phyloP scores from a whole-genome alignment of 92 coral and sea anemone species.

The Parazoanthus atlanticus region DNA sequence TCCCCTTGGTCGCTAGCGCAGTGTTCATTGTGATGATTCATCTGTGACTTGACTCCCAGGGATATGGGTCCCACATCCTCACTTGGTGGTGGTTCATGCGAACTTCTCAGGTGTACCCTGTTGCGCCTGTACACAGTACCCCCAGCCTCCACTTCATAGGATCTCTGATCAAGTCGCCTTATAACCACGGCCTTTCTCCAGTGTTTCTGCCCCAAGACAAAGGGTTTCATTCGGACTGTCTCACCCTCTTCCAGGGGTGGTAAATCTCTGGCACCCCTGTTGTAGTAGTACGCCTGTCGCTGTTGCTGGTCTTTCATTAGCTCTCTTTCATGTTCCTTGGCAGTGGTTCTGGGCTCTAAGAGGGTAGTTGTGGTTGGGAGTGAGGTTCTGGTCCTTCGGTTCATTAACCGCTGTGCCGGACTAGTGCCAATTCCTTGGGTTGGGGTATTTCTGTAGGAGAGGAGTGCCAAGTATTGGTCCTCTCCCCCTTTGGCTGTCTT shows the following conservation, averaged over 20 bases:
- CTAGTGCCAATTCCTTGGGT: constrained; percentile 48
- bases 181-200: constrained; percentile 46
- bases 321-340: constrained; percentile 27
- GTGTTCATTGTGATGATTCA: background rate
- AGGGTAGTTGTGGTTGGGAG: constrained; percentile 44
- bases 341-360: constrained; percentile 23
- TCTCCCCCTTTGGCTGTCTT: constrained; percentile 42
- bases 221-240: constrained; percentile 35
- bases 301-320: constrained; percentile 29
- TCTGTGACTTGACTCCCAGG: background rate
- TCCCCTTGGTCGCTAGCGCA: background rate
- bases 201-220: constrained; percentile 36
- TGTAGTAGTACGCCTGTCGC: constrained; percentile 41
- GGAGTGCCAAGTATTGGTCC: constrained; percentile 32
- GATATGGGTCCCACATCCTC: background rate
- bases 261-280: constrained; percentile 29
- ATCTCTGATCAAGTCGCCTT: constrained; percentile 43
- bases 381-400: constrained; percentile 40
- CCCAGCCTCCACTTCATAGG: constrained; percentile 29
- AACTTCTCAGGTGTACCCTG: constrained; percentile 38
- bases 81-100: constrained; percentile 16
- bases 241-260: constrained; percentile 34
- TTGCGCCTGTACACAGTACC: constrained; percentile 36
- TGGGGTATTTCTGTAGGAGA: constrained; percentile 39
- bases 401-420: constrained; percentile 47